Base-by-base conservation (phyloP, 30 jellyfish, hydroid and myxozoan genomes). In the Nemopilema nomurai region DNA sequence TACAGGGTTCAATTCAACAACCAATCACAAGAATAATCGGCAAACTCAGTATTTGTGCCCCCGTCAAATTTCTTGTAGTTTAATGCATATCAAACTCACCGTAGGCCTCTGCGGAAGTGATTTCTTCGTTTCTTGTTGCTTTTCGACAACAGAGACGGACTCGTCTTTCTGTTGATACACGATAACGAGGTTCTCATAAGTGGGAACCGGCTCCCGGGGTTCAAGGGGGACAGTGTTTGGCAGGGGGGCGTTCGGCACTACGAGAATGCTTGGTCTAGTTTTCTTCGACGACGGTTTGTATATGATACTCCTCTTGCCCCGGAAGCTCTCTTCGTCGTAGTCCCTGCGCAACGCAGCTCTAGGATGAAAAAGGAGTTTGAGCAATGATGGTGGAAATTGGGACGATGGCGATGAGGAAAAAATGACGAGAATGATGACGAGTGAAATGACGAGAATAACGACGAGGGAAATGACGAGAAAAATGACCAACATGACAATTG, bases 271-370 rank as follows among this genome's bases (percentile, higher is more conserved):
- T 21, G 94, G 94, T 22, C 84, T 78, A 8, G 72, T 21, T 21
- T 66, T 68, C 72, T 51, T 85, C 21, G 79, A 6, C 3, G 94
- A 74, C 0, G 80, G 81, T 28, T 29, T 85, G 77, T 78, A 74
- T 31, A 74, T 67, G 82, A 85, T 23, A 84, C 94, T 85, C 16
- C 62, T 66, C 49, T 70, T 62, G 21, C 88, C 89, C 7, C 51
- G 20, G 74, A 51, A 78, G 41, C 89, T 83, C 26, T 71, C 92
- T 50, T 83, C 74, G 65, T 83, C 92, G 81, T 83, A 71, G 62
- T 72, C 79, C 26, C 53, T 86, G 29, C 86, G 69, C 50, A 83
- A 80, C 19, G 92, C 73, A 0, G 92, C 92, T 28, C 92, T 83
- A 41, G 13, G 13, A 41, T 41, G 6, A 3, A 41, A 41, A 6